Evolutionary conservation across 92 coral and sea anemone genomes (phyloP), one percentile per base, ranked within the genome.

Genomic region (Zoanthus gigantus): DNA sequence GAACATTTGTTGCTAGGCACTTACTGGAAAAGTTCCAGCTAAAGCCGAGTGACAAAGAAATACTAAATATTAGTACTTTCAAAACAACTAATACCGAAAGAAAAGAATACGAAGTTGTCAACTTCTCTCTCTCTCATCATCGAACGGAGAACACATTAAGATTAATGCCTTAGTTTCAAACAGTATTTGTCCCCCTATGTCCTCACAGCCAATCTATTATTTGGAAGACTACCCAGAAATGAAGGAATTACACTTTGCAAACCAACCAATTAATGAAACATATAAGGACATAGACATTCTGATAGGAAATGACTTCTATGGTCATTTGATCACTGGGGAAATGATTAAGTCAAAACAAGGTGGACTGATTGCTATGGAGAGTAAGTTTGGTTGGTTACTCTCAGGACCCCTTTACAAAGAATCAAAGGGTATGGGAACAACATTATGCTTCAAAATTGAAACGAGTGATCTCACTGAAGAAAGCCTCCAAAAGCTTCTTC

Each of bases 321-420:
- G 72, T 5, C 42, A 18, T 18, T 72, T 72, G 60, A 77, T 42
- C 12, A 77, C 66, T 18, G 42, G 34, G 13, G 60, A 77, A 77
- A 77, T 77, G 82, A 77, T 47, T 48, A 50, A 77, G 82, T 77
- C 82, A 50, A 46, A 46, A 77, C 61, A 48, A 77, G 82, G 82
- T 16, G 82, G 82, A 18, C 60, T 76, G 82, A 76, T 76, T n/a
- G 63, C 82, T 29, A 76, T 76, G 82, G 44, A 76, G 58, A 76
- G 82, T 48, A 76, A 76, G 63, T 74, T 74, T 74, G 79, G 47
- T 50, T 67, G 37, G 72, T 67, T 23, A 67, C 17, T 71, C 52
- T 71, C 76, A 8, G 76, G 76, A 71, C 76, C 82, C 60, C 34
- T 76, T 18, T 76, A 18, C 82, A 76, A 31, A 29, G 61, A 76